Base-by-base conservation (phyloP, 2,797 vertebrate species). In the Poecilia wingei region DNA sequence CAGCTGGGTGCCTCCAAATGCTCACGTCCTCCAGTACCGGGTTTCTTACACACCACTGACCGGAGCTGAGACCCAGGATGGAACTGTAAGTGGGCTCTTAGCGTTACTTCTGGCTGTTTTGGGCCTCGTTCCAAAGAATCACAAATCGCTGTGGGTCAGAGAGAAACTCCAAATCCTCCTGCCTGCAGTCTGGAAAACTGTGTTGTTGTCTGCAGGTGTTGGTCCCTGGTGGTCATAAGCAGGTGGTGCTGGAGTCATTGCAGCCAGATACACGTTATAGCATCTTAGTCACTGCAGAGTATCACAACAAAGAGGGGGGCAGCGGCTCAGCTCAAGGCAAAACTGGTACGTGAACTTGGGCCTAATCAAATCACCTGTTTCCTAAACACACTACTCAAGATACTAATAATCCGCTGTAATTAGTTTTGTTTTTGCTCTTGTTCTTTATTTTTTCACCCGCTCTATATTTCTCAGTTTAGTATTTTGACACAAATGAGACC, bases 251-350 rank as follows among this genome's bases (percentile, higher is more conserved):
- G 3, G 94, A 96, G 82, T 88, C 95, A 0, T 84, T 99, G 57
- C 94, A 96, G 83, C 96, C 97, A 0, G 97, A 97, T 22, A 95
- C 97, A 55, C 95, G 96, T 4, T 99, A 98, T 95, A 96, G 89
- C 64, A 91, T 98, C 87, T 89, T 93, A 25, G 90, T 97, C 81
- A 97, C 97, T 0, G 97, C 97, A 0, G 87, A 98, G 91, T 97
- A 98, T 57, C 91, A 92, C 77, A 95, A 88, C 3, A 96, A 96
- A 69, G 97, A 98, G 76, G 98, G 97, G 0, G 91, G 94, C 78
- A 96, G 94, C 6, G 90, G 84, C 0, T 93, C 97, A 14, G 89
- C 95, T 1, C 96, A 94, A 0, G 97, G 96, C 13, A 95, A 95
- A 84, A 99, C 98, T 0, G 93, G 97, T 98, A 85, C 93, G 93